Conservation (phyloP, 2,888 invertebrate species). For the Coleophora deauratella region DNA sequence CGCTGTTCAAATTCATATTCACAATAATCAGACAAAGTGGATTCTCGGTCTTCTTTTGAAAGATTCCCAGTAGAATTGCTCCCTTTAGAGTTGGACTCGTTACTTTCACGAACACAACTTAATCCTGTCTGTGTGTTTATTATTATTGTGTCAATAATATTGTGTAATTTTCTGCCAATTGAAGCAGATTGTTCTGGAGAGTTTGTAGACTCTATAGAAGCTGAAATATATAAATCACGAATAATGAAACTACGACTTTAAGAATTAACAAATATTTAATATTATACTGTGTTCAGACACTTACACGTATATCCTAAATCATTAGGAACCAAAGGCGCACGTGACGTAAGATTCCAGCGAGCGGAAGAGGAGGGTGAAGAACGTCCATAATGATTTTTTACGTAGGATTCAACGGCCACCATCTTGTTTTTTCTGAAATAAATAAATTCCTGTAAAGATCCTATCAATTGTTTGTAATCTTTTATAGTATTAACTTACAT, state of each 20-base stretch:
- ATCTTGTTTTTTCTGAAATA: conserved; percentile 37
- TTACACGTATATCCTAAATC: conserved; percentile 8
- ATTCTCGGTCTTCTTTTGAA: conserved; percentile 16
- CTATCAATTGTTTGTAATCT: too few relatives aligned
- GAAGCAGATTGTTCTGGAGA: conserved; percentile 29
- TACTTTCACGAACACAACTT: conserved; percentile 26
- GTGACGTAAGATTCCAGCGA: conserved; percentile 24
- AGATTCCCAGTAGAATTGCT: conserved; percentile 13
- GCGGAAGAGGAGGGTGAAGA: conserved; percentile 6
- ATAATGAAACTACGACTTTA: neutral
- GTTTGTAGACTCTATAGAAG: conserved; percentile 26
- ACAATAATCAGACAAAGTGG: conserved; percentile 9
- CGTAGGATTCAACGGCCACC: conserved; percentile 46
- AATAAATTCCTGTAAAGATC: neutral
- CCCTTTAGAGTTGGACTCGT: conserved; percentile 22
- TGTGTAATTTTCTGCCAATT: conserved; percentile 38
- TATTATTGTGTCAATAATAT: conserved; percentile 35
- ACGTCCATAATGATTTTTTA: conserved; percentile 37
- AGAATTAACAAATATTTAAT: too few relatives aligned
- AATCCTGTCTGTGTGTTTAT: conserved; percentile 20
- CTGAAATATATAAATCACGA: conserved; percentile 21
- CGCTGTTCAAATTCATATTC: too few relatives aligned
- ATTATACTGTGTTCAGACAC: neutral
- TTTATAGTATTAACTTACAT: conserved; percentile 28
- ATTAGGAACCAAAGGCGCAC: conserved; percentile 39